Evolutionary conservation across 1,140 invertebrate species (phyloP).

Genomic region (Neodiprion virginianus): DNA sequence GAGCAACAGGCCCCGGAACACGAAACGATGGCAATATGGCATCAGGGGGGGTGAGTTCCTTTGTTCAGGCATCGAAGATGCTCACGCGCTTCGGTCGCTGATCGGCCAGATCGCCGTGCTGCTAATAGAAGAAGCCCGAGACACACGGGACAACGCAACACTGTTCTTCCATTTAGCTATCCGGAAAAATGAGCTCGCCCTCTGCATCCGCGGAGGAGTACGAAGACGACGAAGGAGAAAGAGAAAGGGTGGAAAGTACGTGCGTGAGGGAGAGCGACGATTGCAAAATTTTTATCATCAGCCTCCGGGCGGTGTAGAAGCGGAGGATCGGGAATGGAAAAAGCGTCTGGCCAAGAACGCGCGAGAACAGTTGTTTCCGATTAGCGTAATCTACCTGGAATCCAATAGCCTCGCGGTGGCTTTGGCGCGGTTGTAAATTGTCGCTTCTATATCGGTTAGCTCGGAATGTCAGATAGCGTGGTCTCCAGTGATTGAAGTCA

Average conservation of each 20-base stretch:
- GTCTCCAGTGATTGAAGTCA: conserved; percentile 5
- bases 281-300: conserved; percentile 9
- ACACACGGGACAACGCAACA: conserved; percentile 35
- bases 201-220: not conserved
- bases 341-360: not conserved
- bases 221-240: no score
- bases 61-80: not conserved
- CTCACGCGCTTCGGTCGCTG: conserved; percentile 13
- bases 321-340: not conserved
- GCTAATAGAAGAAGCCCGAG: conserved; percentile 8
- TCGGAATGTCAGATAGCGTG: conserved; percentile 9
- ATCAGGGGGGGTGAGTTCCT: not conserved
- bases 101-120: conserved; percentile 6
- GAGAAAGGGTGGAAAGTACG: conserved; percentile 29
- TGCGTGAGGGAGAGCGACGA: conserved; percentile 28
- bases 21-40: conserved; percentile 3
- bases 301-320: not conserved
- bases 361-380: conserved; percentile 16
- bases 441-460: conserved; percentile 7
- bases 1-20: not conserved
- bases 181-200: conserved; percentile 37
- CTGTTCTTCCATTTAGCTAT: conserved; percentile 56
- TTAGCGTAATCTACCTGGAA: conserved; percentile 15
- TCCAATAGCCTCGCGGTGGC: conserved; percentile 10
- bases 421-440: conserved; percentile 4